phyloP scores from a whole-genome alignment of 53 echinoderm and acorn worm species.

The Crossaster papposus region DNA sequence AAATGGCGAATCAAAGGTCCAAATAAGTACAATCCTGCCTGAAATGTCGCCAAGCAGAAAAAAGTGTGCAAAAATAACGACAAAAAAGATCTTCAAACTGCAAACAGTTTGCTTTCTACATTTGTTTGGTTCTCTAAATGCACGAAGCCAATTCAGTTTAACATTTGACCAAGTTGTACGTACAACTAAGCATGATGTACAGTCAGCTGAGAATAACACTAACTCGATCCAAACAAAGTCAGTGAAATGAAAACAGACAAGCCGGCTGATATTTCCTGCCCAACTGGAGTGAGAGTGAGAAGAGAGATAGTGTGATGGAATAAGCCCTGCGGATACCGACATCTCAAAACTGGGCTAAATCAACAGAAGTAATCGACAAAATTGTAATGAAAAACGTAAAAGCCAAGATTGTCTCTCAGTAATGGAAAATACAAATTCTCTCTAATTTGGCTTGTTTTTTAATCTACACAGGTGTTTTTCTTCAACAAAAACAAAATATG shows the following conservation, averaged over 20 bases:
- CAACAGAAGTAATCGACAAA: neutral
- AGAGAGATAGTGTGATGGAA: neutral
- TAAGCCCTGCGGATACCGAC: neutral
- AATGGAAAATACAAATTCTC: neutral
- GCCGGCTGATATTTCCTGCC: neutral
- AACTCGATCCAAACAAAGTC: neutral
- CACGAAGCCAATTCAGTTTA: neutral
- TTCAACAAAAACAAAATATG: too few species aligned
- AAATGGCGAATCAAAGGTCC: neutral
- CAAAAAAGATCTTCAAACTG: neutral
- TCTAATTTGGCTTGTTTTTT: too few species aligned
- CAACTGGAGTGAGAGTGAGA: neutral
- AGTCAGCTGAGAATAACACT: neutral
- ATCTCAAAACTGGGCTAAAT: neutral
- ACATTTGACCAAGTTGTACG: neutral
- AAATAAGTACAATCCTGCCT: neutral
- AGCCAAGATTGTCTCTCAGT: neutral
- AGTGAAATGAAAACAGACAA: conserved; percentile 27
- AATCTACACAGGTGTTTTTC: too few species aligned
- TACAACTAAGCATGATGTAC: conserved; percentile 7
- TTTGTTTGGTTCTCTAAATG: neutral
- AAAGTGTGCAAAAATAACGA: neutral
- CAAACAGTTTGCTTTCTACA: neutral
- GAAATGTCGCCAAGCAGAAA: neutral
- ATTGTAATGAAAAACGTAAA: neutral